Evolutionary conservation across 2,888 invertebrate species (phyloP).

Genomic region (Eristalis tenax): DNA sequence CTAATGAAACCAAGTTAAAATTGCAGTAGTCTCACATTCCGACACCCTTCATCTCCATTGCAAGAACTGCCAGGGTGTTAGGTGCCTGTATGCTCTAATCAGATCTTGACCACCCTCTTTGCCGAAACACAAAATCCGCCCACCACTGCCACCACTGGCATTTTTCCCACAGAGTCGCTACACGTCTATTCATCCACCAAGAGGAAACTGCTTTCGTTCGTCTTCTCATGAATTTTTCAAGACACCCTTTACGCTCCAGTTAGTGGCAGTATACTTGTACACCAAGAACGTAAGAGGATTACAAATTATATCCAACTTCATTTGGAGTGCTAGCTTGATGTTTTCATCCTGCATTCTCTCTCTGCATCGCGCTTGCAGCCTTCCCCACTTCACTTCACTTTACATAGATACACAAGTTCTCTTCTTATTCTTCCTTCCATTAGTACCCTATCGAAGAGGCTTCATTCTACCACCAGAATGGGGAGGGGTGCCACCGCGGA

Average conservation of each 20-base stretch:
- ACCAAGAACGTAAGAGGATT: conserved; percentile 49
- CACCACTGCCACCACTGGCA: neutral
- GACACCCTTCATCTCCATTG: neutral
- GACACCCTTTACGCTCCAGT: conserved; percentile 45
- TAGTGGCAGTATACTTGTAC: conserved; percentile 5
- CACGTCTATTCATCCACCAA: neutral
- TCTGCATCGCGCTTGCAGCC: neutral
- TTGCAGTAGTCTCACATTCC: neutral
- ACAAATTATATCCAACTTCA: conserved; percentile 39
- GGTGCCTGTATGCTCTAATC: neutral
- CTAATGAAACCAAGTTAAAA: neutral
- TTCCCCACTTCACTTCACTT: neutral
- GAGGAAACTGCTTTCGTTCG: neutral
- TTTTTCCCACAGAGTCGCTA: neutral
- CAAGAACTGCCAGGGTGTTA: neutral
- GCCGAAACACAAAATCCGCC: neutral
- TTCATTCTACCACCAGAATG: neutral
- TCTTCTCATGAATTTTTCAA: conserved; percentile 2
- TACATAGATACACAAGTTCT: neutral
- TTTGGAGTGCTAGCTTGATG: conserved; percentile 38
- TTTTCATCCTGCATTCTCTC: conserved; percentile 17
- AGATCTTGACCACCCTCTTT: neutral
- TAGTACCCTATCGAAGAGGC: neutral
- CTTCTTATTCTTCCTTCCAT: neutral
- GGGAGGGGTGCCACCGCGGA: neutral